Evolutionary conservation across 2,113 vertebrate species (phyloP), one percentile per base, ranked within the genome.

Genomic region (Apteryx mantelli): DNA sequence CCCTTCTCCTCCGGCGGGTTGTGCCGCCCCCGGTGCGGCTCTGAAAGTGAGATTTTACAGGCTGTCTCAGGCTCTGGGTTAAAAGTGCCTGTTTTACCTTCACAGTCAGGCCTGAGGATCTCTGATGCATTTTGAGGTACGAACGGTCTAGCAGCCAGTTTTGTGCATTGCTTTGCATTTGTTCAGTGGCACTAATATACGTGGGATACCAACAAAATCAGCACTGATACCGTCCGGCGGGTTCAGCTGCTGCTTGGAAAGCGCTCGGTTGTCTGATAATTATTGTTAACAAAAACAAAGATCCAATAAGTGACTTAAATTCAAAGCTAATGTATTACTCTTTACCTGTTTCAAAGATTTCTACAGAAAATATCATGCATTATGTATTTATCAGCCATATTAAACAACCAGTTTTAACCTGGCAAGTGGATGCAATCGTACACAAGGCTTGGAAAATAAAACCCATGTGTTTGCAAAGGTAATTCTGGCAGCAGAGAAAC

Each of bases 201-300:
- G 16, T 48, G 92, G 73, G 73, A 82, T 91, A 71, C 53, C 46
- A 64, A 80, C 82, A n/a, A 89, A 97, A 95, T 30, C 46, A n/a
- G 48, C 5, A 66, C 83, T 68, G 55, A 68, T 68, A 74, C 65
- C 74, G 84, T 53, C 71, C 74, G 38, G 65, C n/a, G 46, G 42
- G 32, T 78, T 80, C 91, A 48, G 75, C 68, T 89, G 95, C 61
- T 48, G 11, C 50, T 80, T 86, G 96, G 92, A 84, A 93, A 95
- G 83, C 38, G 19, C 83, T 82, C 92, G 88, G 96, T 88, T 96
- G 86, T 36, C 88, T 90, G 74, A 24, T 91, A 91, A 86, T 88
- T 12, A 24, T 65, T 38, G 58, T n/a, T 42, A 82, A 84, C 53
- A 50, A 94, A 93, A 83, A 52, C 85, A 82, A 86, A 85, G 82